phyloP scores from a whole-genome alignment of 2,888 invertebrate species.

The Parnassius smintheus region DNA sequence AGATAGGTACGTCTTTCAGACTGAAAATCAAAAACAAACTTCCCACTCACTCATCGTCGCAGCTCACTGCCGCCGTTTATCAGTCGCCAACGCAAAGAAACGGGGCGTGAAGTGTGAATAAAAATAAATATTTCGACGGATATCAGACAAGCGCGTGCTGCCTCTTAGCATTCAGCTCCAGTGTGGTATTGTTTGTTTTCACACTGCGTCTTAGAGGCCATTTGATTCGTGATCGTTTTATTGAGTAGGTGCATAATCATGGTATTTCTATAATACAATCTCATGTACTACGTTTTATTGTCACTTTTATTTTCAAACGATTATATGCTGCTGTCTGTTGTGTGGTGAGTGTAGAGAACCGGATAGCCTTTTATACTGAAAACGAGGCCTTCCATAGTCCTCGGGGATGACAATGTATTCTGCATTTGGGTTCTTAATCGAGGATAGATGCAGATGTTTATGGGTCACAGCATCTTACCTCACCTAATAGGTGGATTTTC shows the following conservation, averaged over 20 bases:
- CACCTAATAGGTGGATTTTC: too few species aligned
- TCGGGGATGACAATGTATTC: too few species aligned
- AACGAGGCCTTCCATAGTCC: too few species aligned
- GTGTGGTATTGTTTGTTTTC: constrained; percentile 66
- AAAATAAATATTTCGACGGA: constrained; percentile 70
- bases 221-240: constrained; percentile 65
- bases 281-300: constrained; percentile 15
- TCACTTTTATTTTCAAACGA: constrained; percentile 18
- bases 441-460: background rate
- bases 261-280: constrained; percentile 43
- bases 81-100: constrained; percentile 39
- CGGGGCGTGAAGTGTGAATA: constrained; percentile 63
- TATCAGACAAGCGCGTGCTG: constrained; percentile 42
- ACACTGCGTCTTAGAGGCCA: constrained; percentile 46
- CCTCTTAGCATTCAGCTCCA: constrained; percentile 66
- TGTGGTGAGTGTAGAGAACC: background rate
- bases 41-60: constrained; percentile 32
- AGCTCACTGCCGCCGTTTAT: constrained; percentile 34
- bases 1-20: constrained; percentile 30
- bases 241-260: constrained; percentile 46
- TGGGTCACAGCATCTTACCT: background rate
- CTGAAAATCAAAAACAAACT: constrained; percentile 30
- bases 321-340: background rate
- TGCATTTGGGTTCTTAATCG: too few species aligned
- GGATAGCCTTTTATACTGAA: too few species aligned